Evolutionary conservation across 37 sponge, comb jelly and placozoan genomes (phyloP), one percentile per base, ranked within the genome.

Genomic region (Theonella swinhoei): DNA sequence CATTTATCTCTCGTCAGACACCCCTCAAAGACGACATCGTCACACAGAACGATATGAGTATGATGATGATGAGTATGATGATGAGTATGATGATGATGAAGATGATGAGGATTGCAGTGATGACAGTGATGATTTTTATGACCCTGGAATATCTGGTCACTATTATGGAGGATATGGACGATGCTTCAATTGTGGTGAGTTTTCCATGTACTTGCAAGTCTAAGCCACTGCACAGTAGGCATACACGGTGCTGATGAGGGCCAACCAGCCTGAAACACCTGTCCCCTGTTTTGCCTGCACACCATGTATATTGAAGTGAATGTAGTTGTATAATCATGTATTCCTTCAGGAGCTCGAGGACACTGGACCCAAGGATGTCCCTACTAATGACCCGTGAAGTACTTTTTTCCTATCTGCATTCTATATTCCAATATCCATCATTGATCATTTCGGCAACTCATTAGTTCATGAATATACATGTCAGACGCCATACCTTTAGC

Each of bases 281-380:
- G n/a, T n/a, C n/a, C n/a, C n/a, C n/a, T n/a, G 3, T 62, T 4
- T 32, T 75, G 59, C 5, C 26, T 5, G 8, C 39, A 72, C 37
- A 72, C 23, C 28, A 66, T 29, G n/a, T 8, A 71, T 35, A 26
- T 4, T 20, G 32, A 25, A 5, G 4, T 43, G 41, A 8, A 19
- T 77, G 62, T 77, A 64, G 5, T 62, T 24, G 26, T 60, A 62
- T 63, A 43, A 39, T 36, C 66, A 58, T 32, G 37, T 1, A 66
- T 72, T 22, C 28, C 26, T 61, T 5, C 62, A 85, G 86, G 86
- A 23, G 30, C 22, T 36, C 39, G 78, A 38, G 78, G 78, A 17
- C 86, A 85, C 43, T 85, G 86, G 86, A 38, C 62, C 30, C 70
- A 68, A 17, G 78, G 78, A 24, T 85, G 86, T 37, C 86, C 86